Base-by-base conservation (phyloP, 2,888 invertebrate species). In the Merodon equestris region DNA sequence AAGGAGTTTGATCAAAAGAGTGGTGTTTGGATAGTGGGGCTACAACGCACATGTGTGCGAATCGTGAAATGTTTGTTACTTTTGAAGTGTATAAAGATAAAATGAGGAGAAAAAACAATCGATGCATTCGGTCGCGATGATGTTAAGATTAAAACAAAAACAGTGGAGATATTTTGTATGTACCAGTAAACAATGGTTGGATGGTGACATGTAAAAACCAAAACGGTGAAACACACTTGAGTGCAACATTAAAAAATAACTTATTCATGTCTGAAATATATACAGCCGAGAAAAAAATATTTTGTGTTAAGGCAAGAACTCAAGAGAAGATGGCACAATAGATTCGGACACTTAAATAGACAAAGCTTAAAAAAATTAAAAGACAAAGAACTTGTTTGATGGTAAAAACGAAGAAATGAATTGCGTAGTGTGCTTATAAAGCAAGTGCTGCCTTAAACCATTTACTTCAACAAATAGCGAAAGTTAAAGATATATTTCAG, bases 281-380 rank as follows among this genome's bases (percentile, higher is more conserved):
- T 19, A n/a, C n/a, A n/a, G n/a, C n/a, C n/a, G 38, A 54, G 9
- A 38, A 54, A 18, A 27, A 48, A 48, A 53, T 42, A 34, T 57
- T 17, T 54, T 66, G 19, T 60, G 36, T 57, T 53, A 12, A 18
- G 12, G 13, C 12, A 9, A 36, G 10, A 38, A 9, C 9, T 18
- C 57, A 9, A 19, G 14, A 12, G 27, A 57, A n/a, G n/a, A n/a
- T 76, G 71, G 66, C 61, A 71, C 40, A 34, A 50, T 14, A 13
- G 71, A 36, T 67, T 48, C 42, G 77, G 72, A 13, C 77, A 79
- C 15, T 47, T 66, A 27, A 72, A 67, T 40, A 40, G 14, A 27
- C 9, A 19, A n/a, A 51, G 54, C 42, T 19, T 71, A 15, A 2
- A 9, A 4, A n/a, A n/a, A n/a, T n/a, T n/a, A n/a, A n/a, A n/a